Evolutionary conservation across 2,888 invertebrate genomes (phyloP), one percentile per base, ranked within the genome.

Genomic region (Melikaiella ostensackeni): DNA sequence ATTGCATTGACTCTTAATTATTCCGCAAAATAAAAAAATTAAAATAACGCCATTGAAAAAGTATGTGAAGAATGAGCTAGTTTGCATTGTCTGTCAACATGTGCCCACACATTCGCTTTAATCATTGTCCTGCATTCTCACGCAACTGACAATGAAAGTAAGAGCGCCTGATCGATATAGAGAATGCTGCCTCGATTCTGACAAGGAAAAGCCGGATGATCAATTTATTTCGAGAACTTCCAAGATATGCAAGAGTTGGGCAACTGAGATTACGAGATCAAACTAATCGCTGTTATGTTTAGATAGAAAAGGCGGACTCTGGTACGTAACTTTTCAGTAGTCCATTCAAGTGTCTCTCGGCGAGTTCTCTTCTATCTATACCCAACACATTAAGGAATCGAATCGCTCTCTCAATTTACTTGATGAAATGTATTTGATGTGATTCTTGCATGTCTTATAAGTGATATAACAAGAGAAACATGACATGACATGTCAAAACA

Each of bases 121-220:
- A 70, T 66, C 70, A 70, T 70, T 70, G 70, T 70, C 70, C 30
- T 46, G 50, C 30, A 70, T 50, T 70, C 46, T 50, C 70, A 70
- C 19, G 30, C n/a, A 70, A 50, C 70, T 27, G 30, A 27, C 24
- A 27, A 59, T 59, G 21, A 55, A 21, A 55, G 55, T n/a, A 50
- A 50, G 38, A 24, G 30, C 66, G 46, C 27, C 27, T 66, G 66
- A 50, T 50, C 30, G 42, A 27, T 66, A 35, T 64, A 66, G 46
- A 66, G 46, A 66, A 30, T 66, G 46, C n/a, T 70, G 70, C 9
- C 70, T 70, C 50, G 30, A 70, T 70, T 70, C 70, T 70, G 70
- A 70, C 50, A 30, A 70, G 70, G 46, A 70, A 70, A 70, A 30
- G 46, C 27, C 46, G n/a, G 46, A 70, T 70, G 70, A 70, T 50